These are phyloP conservation scores for Platycercus adscitus DNA, from an alignment of 2,113 vertebrate species.

Conservation along the genomic window DNA sequence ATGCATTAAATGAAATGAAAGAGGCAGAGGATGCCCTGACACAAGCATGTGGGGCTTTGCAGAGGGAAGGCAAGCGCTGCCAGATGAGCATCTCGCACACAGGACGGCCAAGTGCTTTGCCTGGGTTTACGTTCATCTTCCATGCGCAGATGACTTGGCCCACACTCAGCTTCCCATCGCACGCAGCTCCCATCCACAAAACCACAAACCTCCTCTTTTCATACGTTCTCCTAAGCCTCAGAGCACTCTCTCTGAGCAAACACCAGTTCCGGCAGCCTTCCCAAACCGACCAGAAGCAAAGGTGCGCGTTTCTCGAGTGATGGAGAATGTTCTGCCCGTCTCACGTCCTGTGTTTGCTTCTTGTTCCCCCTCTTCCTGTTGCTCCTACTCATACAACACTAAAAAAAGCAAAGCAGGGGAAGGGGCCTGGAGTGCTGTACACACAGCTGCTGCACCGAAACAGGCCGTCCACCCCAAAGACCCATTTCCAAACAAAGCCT, in stretches of 20 bases:
- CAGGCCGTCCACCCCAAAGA: constrained; percentile 17
- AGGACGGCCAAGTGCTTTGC: background rate
- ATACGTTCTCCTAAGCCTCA: background rate
- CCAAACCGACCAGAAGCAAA: background rate
- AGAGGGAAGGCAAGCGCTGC: background rate
- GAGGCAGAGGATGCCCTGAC: background rate
- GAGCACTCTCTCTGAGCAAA: background rate
- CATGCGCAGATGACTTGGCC: background rate
- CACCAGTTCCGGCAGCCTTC: background rate
- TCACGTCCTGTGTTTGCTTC: background rate
- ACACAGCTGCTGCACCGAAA: background rate
- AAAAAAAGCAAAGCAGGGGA: constrained; percentile 13
- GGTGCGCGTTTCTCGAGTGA: background rate
- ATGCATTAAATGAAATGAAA: background rate
- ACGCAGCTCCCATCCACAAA: background rate
- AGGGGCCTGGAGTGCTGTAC: background rate
- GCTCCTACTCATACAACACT: background rate
- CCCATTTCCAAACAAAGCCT: constrained; percentile 41
- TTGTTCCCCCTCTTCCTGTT: background rate
- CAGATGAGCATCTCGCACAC: background rate
- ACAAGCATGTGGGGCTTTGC: background rate
- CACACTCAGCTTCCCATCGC: background rate
- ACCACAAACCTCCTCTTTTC: background rate
- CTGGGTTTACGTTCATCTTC: background rate
- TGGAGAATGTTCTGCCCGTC: background rate